phyloP scores from a whole-genome alignment of 2,888 invertebrate genomes.

The Pseudococcus jackbeardsleyi region DNA sequence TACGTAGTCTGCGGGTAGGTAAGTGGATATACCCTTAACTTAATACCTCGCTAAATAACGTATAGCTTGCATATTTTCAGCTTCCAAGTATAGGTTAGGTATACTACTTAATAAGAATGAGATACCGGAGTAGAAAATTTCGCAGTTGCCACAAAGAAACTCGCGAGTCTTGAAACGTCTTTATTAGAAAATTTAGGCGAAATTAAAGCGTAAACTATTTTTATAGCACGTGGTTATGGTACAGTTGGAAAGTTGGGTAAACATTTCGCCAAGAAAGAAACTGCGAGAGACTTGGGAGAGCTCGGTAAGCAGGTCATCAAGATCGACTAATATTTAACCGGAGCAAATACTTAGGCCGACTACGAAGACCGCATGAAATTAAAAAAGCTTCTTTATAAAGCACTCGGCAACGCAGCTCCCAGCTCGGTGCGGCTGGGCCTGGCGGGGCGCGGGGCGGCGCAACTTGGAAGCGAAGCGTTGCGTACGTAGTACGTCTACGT shows the following conservation, averaged over 20 bases:
- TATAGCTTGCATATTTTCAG: no score
- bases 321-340: not conserved
- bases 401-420: not conserved
- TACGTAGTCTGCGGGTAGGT: no score
- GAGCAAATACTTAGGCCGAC: not conserved
- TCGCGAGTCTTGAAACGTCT: not conserved
- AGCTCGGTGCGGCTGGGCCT: no score
- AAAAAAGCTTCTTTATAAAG: constrained; percentile 13
- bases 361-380: not conserved
- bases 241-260: not conserved
- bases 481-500: no score
- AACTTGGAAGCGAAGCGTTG: not conserved
- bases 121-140: not conserved
- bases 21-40: no score
- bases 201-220: not conserved
- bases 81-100: no score
- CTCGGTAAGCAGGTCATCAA: not conserved
- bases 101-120: no score
- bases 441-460: not conserved
- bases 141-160: not conserved
- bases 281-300: not conserved
- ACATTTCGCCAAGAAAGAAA: not conserved
- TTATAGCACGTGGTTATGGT: not conserved
- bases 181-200: not conserved
- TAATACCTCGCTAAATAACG: no score